A percentile compares a stretch with the other conserved stretches of the same genome.
These are phyloP conservation scores for Dolomedes plantarius DNA, from an alignment of 2,888 invertebrate species.

Conservation along the genomic window DNA sequence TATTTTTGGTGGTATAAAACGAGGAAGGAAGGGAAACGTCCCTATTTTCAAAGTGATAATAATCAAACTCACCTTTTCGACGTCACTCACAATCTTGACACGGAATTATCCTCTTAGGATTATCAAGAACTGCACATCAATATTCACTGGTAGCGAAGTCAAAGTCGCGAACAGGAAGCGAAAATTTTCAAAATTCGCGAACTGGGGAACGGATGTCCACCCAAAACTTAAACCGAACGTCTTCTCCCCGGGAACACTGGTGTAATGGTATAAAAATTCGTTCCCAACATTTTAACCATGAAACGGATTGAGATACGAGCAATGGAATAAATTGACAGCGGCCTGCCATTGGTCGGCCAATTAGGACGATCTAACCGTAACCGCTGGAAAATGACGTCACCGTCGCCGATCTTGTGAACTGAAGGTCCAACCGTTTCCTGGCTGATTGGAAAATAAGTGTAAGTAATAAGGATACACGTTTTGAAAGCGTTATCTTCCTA, in stretches of 20 bases:
- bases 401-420: slow-evolving; percentile 70
- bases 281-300: slow-evolving; percentile 59
- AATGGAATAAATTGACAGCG: slow-evolving; percentile 47
- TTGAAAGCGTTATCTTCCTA: slow-evolving; percentile 66
- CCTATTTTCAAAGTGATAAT: no score
- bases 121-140: neutral
- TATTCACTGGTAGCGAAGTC: neutral
- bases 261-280: slow-evolving; percentile 49
- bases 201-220: neutral
- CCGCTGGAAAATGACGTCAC: slow-evolving; percentile 64
- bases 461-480: slow-evolving; percentile 69
- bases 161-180: neutral
- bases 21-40: no score
- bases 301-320: slow-evolving; percentile 56
- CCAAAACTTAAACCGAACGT: neutral
- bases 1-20: no score
- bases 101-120: neutral
- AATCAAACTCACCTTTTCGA: no score
- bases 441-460: slow-evolving; percentile 67
- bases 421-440: slow-evolving; percentile 68
- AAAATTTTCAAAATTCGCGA: neutral
- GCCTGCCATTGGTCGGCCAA: slow-evolving; percentile 48
- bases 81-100: neutral
- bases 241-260: neutral
- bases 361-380: slow-evolving; percentile 61